Base-by-base conservation (phyloP, 2,113 vertebrate genomes). In the Cynocephalus volans region DNA sequence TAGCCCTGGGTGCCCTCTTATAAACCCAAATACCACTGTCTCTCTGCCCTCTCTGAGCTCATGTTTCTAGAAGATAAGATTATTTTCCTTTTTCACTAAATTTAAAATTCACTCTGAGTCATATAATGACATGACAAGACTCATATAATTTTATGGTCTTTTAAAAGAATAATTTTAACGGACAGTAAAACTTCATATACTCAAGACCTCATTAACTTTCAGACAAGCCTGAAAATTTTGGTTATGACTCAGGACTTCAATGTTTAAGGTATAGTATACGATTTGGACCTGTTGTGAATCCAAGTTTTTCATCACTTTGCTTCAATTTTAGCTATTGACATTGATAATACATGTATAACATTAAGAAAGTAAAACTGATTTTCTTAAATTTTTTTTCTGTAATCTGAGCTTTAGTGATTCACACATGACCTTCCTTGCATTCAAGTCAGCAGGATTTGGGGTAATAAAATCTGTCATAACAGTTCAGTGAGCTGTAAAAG, bases 171-270 rank as follows among this genome's bases (percentile, higher is more conserved):
- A 72, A 70, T 97, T 92, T 96, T 69, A 96, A 94, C 36, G 52
- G 73, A 95, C 10, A 88, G 58, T 94, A 90, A 95, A 96, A 92
- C 45, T 70, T 92, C 56, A 90, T 86, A 87, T 52, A 93, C 90
- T 96, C 67, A 96, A 95, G 90, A 94, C 76, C 79, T 98, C 95
- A 88, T 96, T 98, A 96, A 96, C 88, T 95, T 62, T 73, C 45
- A 90, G 93, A 82, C n/a, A 96, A 93, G 91, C 75, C 89, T 95
- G 77, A 93, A 67, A 91, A 26, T 93, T 73, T 88, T 92, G 62
- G 31, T 88, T 88, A 41, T 92, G 83, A 93, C 45, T 92, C 58
- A 88, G 58, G 54, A 94, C 58, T 92, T 93, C 60, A 83, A 41
- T 72, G 31, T 87, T 79, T 56, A 95, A 95, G 54, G 8, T 79